These are phyloP conservation scores for Ornithoptera alexandrae DNA, from an alignment of 2,888 invertebrate species.

Conservation along the genomic window DNA sequence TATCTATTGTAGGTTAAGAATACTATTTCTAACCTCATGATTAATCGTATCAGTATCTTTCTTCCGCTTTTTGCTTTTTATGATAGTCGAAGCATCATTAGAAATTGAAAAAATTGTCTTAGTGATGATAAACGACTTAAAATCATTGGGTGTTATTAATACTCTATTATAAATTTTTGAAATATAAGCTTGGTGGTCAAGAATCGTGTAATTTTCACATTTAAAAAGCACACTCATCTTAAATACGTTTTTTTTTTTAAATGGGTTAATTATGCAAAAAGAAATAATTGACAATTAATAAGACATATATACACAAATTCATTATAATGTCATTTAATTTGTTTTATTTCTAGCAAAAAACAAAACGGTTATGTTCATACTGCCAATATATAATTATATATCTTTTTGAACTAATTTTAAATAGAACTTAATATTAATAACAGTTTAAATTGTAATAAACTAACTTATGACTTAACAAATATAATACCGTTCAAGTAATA, in stretches of 20 bases:
- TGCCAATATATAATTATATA: not conserved
- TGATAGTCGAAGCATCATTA: conserved; percentile 30
- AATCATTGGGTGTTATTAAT: conserved; percentile 34
- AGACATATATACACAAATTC: too few relatives aligned
- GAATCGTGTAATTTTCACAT: conserved; percentile 34
- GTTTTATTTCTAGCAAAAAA: not conserved
- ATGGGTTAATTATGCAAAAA: too few relatives aligned
- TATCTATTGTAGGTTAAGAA: not conserved
- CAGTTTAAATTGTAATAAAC: too few relatives aligned
- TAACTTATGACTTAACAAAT: too few relatives aligned
- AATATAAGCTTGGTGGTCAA: conserved; percentile 56
- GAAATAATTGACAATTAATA: too few relatives aligned
- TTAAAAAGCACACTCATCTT: conserved; percentile 40
- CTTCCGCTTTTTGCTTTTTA: conserved; percentile 47
- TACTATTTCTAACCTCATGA: conserved; percentile 49
- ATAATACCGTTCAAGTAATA: too few relatives aligned
- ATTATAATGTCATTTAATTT: too few relatives aligned
- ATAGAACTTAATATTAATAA: not conserved
- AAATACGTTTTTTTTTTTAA: not conserved
- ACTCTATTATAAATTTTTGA: conserved; percentile 50
- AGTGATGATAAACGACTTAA: conserved; percentile 42
- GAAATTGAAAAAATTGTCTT: conserved; percentile 55
- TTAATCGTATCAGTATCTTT: conserved; percentile 37
- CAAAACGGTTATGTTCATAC: not conserved
- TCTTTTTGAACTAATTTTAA: not conserved